phyloP scores from a whole-genome alignment of 2,888 invertebrate genomes.

The Watsonalla cultraria region DNA sequence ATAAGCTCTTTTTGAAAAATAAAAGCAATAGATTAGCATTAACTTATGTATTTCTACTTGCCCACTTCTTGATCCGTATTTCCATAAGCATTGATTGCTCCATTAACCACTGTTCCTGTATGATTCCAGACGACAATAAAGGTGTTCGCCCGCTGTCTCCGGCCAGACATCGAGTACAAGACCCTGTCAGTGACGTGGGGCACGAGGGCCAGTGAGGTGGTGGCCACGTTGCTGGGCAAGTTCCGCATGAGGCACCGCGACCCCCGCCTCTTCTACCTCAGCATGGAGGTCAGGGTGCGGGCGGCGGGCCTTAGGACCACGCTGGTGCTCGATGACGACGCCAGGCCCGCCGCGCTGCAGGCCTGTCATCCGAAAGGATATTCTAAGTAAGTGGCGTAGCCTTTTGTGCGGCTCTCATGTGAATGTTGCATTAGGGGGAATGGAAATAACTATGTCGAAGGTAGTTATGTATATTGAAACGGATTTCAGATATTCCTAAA shows the following conservation, averaged over 20 bases:
- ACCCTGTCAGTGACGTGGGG: constrained; percentile 93
- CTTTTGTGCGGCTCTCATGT: not conserved
- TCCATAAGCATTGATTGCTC: not conserved
- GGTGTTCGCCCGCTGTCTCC: constrained; percentile 92
- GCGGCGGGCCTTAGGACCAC: constrained; percentile 90
- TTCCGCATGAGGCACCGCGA: constrained; percentile 95
- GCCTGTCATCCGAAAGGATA: constrained; percentile 96
- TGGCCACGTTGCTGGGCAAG: constrained; percentile 90
- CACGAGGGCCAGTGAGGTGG: constrained; percentile 92
- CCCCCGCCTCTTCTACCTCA: constrained; percentile 93
- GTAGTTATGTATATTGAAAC: no score
- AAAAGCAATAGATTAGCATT: no score
- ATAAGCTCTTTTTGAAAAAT: no score
- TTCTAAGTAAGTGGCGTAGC: constrained; percentile 82
- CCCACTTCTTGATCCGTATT: not conserved
- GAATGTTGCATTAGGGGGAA: no score
- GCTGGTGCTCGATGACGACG: constrained; percentile 91
- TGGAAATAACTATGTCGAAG: no score
- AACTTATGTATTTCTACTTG: no score
- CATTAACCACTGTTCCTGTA: constrained; percentile 1
- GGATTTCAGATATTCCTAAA: no score
- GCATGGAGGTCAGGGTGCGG: constrained; percentile 95
- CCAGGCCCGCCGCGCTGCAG: constrained; percentile 93
- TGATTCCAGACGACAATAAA: constrained; percentile 90
- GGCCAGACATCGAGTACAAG: constrained; percentile 97